phyloP scores from a whole-genome alignment of 1,140 invertebrate genomes.

The Paralvinella palmiformis region DNA sequence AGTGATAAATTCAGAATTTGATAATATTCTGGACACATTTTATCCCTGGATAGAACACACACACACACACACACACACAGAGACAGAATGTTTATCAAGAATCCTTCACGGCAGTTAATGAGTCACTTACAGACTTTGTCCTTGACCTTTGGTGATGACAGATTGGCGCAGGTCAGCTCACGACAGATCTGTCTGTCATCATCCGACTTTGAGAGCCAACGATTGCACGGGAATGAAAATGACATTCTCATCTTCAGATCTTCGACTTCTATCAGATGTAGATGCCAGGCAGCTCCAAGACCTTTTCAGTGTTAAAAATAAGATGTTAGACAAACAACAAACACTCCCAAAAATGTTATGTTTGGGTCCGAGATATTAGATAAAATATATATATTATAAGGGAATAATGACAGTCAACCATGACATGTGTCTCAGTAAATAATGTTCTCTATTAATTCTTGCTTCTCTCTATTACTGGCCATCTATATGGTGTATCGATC shows the following conservation, averaged over 20 bases:
- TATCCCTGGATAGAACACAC: too few relatives aligned
- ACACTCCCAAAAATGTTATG: too few relatives aligned
- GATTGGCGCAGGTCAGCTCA: constrained; percentile 39
- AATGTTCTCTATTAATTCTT: too few relatives aligned
- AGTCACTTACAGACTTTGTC: constrained; percentile 30
- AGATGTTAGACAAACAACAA: background rate
- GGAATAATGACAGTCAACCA: too few relatives aligned
- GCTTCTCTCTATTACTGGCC: too few relatives aligned
- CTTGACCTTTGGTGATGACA: constrained; percentile 22
- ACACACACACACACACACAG: background rate
- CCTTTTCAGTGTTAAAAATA: constrained; percentile 23
- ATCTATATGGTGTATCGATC: too few relatives aligned
- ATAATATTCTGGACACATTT: too few relatives aligned
- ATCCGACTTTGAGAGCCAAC: constrained; percentile 42
- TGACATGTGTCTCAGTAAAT: too few relatives aligned
- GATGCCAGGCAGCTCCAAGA: constrained; percentile 47
- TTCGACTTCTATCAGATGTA: constrained; percentile 42
- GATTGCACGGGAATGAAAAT: constrained; percentile 44
- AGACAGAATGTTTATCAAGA: background rate
- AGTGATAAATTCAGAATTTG: constrained; percentile 5
- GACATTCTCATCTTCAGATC: constrained; percentile 25
- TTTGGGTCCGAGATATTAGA: too few relatives aligned
- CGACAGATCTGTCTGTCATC: constrained; percentile 46
- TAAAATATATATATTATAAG: too few relatives aligned
- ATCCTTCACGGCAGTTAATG: background rate